Evolutionary conservation across 2,797 vertebrate species (phyloP).

Genomic region (Otolemur crassicaudatus): DNA sequence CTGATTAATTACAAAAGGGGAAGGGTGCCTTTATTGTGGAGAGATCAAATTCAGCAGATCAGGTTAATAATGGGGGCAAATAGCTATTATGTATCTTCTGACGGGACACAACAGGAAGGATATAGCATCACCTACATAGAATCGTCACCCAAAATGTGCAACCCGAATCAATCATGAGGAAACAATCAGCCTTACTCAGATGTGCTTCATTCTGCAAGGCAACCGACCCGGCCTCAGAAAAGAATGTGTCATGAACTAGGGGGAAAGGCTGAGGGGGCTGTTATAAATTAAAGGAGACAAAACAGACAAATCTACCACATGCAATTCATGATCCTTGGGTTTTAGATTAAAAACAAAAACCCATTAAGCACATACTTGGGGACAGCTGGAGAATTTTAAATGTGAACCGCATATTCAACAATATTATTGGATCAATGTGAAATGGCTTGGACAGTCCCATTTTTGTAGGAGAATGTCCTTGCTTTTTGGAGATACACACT

Average conservation of each 20-base stretch:
- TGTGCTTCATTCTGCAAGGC: neutral
- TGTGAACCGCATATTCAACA: neutral
- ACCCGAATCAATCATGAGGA: neutral
- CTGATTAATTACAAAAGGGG: conserved; percentile 53
- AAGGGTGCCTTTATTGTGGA: conserved; percentile 5
- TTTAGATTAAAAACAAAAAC: neutral
- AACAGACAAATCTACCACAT: neutral
- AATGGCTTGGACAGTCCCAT: conserved; percentile 10
- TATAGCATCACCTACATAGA: neutral
- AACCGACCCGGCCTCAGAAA: conserved; percentile 26
- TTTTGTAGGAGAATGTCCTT: neutral
- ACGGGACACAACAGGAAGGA: conserved; percentile 13
- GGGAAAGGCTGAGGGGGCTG: neutral
- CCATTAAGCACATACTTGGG: conserved; percentile 17
- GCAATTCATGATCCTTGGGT: neutral
- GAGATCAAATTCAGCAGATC: conserved; percentile 47
- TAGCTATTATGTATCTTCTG: neutral
- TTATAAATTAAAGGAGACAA: conserved; percentile 41
- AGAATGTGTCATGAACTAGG: neutral
- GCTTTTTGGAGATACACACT: conserved; percentile 24
- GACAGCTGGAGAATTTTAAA: conserved; percentile 41
- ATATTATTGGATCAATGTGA: conserved; percentile 37
- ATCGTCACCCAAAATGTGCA: neutral
- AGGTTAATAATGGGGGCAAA: conserved; percentile 43
- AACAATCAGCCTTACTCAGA: neutral